These are phyloP conservation scores for Chelonus insularis DNA, from an alignment of 1,140 invertebrate genomes.

Conservation along the genomic window DNA sequence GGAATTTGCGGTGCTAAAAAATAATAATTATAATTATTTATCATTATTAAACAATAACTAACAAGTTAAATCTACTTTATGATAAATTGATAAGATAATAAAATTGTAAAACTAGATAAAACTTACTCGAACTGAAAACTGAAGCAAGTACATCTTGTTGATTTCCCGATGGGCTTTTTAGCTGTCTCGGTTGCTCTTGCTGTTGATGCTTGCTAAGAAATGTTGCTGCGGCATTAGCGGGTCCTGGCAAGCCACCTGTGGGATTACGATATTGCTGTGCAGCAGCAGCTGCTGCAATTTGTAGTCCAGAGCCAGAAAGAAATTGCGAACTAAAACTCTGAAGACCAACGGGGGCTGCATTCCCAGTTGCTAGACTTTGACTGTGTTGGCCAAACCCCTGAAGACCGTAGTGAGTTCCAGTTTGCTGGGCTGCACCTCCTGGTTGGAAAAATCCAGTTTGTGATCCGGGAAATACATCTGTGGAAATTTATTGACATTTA, in stretches of 20 bases:
- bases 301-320: slow-evolving; percentile 60
- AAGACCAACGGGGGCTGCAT: slow-evolving; percentile 60
- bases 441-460: slow-evolving; percentile 62
- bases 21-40: slow-evolving; percentile 4
- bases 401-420: slow-evolving; percentile 58
- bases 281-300: slow-evolving; percentile 58
- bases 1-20: slow-evolving; percentile 57
- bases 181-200: slow-evolving; percentile 62
- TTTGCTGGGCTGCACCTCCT: slow-evolving; percentile 60
- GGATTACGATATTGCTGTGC: slow-evolving; percentile 62
- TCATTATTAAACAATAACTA: not conserved
- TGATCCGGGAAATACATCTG: slow-evolving; percentile 56
- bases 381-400: slow-evolving; percentile 60
- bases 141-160: slow-evolving; percentile 61
- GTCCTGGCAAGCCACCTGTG: slow-evolving; percentile 57
- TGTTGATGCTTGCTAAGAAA: slow-evolving; percentile 63
- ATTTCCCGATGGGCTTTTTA: slow-evolving; percentile 64
- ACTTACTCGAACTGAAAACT: slow-evolving; percentile 62
- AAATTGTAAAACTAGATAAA: not conserved
- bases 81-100: slow-evolving; percentile 19
- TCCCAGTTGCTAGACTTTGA: slow-evolving; percentile 56
- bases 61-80: no score
- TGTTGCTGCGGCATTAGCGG: slow-evolving; percentile 55
- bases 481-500: not conserved
- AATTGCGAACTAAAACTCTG: slow-evolving; percentile 67